These are phyloP conservation scores for Nowickia ferox DNA, from an alignment of 2,888 invertebrate genomes.

Conservation along the genomic window DNA sequence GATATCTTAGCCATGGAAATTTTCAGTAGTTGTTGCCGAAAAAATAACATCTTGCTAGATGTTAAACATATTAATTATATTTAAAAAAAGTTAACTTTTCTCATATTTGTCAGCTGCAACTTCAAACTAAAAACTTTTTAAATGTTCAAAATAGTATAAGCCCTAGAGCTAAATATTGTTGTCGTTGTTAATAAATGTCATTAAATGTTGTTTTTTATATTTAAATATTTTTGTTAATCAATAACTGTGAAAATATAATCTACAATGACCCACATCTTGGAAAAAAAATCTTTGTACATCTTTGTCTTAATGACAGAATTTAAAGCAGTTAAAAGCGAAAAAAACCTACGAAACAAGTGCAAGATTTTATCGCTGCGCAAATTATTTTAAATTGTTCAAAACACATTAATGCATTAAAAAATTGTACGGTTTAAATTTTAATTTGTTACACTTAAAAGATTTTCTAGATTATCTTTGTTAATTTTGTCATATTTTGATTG, in stretches of 20 bases:
- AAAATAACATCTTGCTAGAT: slow-evolving; percentile 34
- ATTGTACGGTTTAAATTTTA: slow-evolving; percentile 57
- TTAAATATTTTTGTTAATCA: slow-evolving; percentile 36
- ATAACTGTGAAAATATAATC: slow-evolving; percentile 40
- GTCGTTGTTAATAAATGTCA: slow-evolving; percentile 55
- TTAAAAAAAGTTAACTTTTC: neutral
- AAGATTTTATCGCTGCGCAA: slow-evolving; percentile 62
- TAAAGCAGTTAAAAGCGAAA: slow-evolving; percentile 12
- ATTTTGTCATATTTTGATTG: slow-evolving; percentile 70
- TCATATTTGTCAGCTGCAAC: neutral
- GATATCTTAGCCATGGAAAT: neutral
- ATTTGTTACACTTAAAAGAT: slow-evolving; percentile 66
- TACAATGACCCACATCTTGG: slow-evolving; percentile 53
- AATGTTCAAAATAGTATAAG: neutral
- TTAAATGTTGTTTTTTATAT: slow-evolving; percentile 27
- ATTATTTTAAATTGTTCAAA: slow-evolving; percentile 64
- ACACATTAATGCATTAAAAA: slow-evolving; percentile 21
- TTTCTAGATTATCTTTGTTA: slow-evolving; percentile 66
- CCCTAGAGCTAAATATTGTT: slow-evolving; percentile 49
- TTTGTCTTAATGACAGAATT: slow-evolving; percentile 53
- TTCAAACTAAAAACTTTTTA: neutral
- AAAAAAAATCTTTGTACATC: slow-evolving; percentile 40
- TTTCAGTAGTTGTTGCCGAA: neutral
- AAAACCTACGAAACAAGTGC: slow-evolving; percentile 45
- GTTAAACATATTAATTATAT: slow-evolving; percentile 43